Base-by-base conservation (phyloP, 1,140 invertebrate species). In the Colletes gigas region DNA sequence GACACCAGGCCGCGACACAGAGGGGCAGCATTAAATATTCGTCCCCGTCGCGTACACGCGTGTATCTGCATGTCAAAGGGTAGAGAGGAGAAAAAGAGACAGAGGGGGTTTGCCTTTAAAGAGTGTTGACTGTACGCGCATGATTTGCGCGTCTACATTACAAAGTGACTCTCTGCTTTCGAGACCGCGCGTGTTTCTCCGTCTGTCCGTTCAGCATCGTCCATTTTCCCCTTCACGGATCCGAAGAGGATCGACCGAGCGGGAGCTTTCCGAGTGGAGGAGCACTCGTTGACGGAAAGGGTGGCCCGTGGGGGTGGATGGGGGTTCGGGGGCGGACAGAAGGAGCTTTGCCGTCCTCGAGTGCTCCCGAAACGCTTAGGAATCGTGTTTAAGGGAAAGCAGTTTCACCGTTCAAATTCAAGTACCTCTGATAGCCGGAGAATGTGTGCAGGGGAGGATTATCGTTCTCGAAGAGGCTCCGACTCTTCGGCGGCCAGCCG, bases 21-120 rank as follows among this genome's bases (percentile, higher is more conserved):
- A 9, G 44, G 21, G 17, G 39, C 65, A 9, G 5, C 52, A 41
- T 55, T 47, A 72, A 78, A 73, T 78, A 78, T 79, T 72, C 76
- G 57, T 55, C 14, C 12, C 14, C 30, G 50, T 30, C 14, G 47
- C 41, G 10, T 30, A 14, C 17, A 9, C 47, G 52, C 3, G 39
- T 70, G 79, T 63, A 85, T 85, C 84, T 78, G 73, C 83, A 85
- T 85, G 60, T 82, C 84, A 85, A 85, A 85, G 83, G 69, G 55
- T 63, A 47, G 63, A 63, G 62, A 59, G 39, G 39, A 5, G 71
- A 12, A 15, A 4, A 14, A 1, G 17, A n/a, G 63, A n/a, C 4
- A 15, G 17, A 15, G 1, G 14, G 54, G 41, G 65, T 55, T 83
- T 15, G 70, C 63, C 70, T 77, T 19, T 66, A 75, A 84, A 84